Evolutionary conservation across 2,113 vertebrate genomes (phyloP), one percentile per base, ranked within the genome.

Genomic region (Cervus canadensis): DNA sequence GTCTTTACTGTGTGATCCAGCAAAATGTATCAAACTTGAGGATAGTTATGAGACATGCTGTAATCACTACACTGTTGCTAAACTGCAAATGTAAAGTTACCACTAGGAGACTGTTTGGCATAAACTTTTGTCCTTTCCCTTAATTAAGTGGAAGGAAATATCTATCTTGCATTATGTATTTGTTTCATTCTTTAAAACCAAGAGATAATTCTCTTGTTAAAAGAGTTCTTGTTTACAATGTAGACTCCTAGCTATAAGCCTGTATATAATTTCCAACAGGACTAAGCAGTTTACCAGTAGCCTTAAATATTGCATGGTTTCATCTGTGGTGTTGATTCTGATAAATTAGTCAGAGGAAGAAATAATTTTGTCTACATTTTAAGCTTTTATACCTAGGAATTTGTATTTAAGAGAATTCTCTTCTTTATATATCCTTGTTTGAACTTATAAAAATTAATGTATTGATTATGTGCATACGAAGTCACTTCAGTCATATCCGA

Each of bases 301-400:
- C 50, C 76, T 94, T 95, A 91, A 94, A 83, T 94, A 56, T 36
- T 95, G 4, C 43, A 10, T 96, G 26, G 54, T 86, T 96, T 97
- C 13, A 81, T 92, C 33, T 94, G 25, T 74, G 6, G 4, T 96
- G 60, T 50, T 36, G 92, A 14, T 48, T 90, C 25, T 87, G 52
- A 60, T 86, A 85, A 91, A 54, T 28, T 84, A 96, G 12, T 62
- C 50, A 87, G 33, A 81, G 56, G 23, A 96, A 95, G 48, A 93
- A 56, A 28, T 81, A 64, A 57, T 85, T 78, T 54, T 57, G 9
- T 85, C 36, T 96, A 36, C 21, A 64, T 60, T 91, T 94, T 92
- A 56, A 78, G n/a, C n/a, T 97, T 95, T 85, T 60, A 10, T 89
- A 59, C 87, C 52, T 86, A 67, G 54, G 83, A 93, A 87, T 93